These are phyloP conservation scores for Clinocottus analis DNA, from an alignment of 2,113 vertebrate genomes.

Conservation along the genomic window DNA sequence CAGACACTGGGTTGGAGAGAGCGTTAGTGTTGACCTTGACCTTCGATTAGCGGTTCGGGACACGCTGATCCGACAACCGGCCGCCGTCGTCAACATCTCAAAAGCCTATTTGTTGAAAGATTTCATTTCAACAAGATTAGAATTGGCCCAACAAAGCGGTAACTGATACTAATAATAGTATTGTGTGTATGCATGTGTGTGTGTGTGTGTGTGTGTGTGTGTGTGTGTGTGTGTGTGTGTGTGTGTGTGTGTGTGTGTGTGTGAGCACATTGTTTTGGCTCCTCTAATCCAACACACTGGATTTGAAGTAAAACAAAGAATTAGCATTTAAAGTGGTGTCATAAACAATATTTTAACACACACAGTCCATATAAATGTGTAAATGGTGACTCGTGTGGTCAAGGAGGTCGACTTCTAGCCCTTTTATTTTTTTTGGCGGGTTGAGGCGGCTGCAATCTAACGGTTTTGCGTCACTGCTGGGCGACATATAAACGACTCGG, in stretches of 20 bases:
- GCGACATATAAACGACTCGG: too few relatives aligned
- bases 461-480: not conserved
- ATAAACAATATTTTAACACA: not conserved
- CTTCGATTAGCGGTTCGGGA: constrained; percentile 1
- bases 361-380: not conserved
- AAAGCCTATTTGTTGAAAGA: not conserved
- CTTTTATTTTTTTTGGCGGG: not conserved
- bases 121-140: not conserved
- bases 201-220: not conserved
- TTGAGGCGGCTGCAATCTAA: too few relatives aligned
- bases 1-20: constrained; percentile 13
- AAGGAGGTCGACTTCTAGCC: not conserved
- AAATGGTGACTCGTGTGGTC: not conserved
- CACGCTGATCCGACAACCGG: not conserved
- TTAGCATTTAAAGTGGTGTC: not conserved
- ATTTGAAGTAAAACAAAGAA: constrained; percentile 13
- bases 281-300: constrained; percentile 1
- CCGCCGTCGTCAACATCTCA: not conserved
- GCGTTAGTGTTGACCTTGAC: not conserved
- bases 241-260: not conserved
- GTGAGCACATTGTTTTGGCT: not conserved
- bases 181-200: too few relatives aligned
- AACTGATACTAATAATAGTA: not conserved
- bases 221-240: not conserved
- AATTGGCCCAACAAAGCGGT: not conserved